These are phyloP conservation scores for Scrobipalpa costella DNA, from an alignment of 2,888 invertebrate species.

Conservation along the genomic window DNA sequence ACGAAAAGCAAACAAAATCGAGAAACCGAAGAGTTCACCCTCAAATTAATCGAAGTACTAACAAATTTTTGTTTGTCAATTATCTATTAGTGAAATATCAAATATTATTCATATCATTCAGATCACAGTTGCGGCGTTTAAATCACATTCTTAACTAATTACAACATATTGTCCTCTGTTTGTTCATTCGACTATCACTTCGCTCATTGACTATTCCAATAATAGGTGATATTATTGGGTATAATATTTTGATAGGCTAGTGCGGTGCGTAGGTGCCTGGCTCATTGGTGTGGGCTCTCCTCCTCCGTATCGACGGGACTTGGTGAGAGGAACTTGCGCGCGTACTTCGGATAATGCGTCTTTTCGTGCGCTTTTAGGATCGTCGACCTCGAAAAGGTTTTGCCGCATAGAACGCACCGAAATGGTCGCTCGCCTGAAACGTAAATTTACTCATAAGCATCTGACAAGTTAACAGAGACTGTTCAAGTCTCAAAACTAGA, in stretches of 20 bases:
- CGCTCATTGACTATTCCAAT: constrained; percentile 65
- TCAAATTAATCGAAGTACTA: constrained; percentile 60
- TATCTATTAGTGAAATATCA: constrained; percentile 81
- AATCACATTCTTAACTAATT: constrained; percentile 81
- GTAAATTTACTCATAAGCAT: constrained; percentile 1
- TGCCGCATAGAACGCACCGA: constrained; percentile 93
- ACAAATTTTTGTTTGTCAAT: constrained; percentile 72
- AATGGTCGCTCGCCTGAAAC: constrained; percentile 90
- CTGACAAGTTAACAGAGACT: constrained; percentile 21
- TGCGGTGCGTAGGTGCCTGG: constrained; percentile 39
- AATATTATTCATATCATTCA: constrained; percentile 82
- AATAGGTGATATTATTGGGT: constrained; percentile 51
- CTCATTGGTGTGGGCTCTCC: constrained; percentile 88
- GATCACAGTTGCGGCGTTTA: constrained; percentile 82
- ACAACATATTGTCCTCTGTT: constrained; percentile 78
- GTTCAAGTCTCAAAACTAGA: too few relatives aligned
- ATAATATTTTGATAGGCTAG: constrained; percentile 54
- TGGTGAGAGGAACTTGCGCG: constrained; percentile 93
- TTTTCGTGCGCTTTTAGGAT: constrained; percentile 96
- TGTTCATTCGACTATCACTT: constrained; percentile 69
- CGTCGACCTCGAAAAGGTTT: constrained; percentile 94
- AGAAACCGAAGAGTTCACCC: constrained; percentile 49
- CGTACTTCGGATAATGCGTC: constrained; percentile 95
- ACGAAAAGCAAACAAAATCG: constrained; percentile 54
- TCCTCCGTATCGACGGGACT: constrained; percentile 92